Conservation (phyloP, 2,888 invertebrate genomes). For the Spicauda simplicius region DNA sequence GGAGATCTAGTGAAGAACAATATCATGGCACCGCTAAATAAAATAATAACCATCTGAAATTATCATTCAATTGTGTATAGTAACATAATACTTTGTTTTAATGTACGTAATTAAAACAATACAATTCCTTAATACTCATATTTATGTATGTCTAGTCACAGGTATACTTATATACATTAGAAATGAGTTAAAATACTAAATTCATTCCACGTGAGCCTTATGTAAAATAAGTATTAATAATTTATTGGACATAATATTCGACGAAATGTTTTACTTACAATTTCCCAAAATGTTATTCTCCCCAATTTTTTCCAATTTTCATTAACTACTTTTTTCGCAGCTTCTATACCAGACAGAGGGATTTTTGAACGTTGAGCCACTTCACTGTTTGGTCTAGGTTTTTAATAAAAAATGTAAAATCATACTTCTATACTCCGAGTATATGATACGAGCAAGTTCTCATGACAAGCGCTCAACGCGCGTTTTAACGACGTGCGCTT, state of each 20-base stretch:
- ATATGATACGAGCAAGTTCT: too few species aligned
- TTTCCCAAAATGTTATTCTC: slow-evolving; percentile 63
- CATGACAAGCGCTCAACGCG: too few species aligned
- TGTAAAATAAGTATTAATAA: too few species aligned
- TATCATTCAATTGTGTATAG: neutral
- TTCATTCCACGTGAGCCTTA: too few species aligned
- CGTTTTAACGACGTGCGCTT: too few species aligned
- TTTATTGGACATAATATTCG: too few species aligned
- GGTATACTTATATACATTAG: too few species aligned
- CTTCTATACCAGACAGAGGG: slow-evolving; percentile 60
- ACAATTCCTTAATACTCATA: too few species aligned
- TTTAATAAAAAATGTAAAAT: neutral
- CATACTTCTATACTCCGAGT: neutral
- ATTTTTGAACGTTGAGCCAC: slow-evolving; percentile 82
- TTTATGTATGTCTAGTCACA: too few species aligned
- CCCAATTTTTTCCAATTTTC: slow-evolving; percentile 58
- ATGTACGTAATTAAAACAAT: too few species aligned
- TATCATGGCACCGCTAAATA: slow-evolving; percentile 52
- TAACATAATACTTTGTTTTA: too few species aligned
- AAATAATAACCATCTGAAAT: slow-evolving; percentile 65
- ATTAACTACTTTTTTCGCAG: slow-evolving; percentile 56
- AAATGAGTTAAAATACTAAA: too few species aligned
- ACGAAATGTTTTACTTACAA: slow-evolving; percentile 47
- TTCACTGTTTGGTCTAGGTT: slow-evolving; percentile 80
- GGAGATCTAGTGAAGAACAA: slow-evolving; percentile 68